These are phyloP conservation scores for Oriolus oriolus DNA, from an alignment of 2,113 vertebrate species.

Conservation along the genomic window DNA sequence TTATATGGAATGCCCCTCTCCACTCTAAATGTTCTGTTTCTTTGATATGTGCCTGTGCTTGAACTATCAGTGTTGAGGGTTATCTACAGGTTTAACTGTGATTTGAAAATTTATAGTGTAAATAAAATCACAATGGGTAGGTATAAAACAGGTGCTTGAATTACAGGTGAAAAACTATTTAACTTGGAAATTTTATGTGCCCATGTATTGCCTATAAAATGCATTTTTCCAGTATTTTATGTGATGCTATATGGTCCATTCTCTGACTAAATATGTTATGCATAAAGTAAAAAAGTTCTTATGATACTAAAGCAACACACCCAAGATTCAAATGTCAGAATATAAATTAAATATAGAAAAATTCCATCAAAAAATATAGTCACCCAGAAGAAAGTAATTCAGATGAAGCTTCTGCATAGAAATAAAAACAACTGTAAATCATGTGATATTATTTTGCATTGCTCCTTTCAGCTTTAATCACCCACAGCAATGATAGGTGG, in stretches of 20 bases:
- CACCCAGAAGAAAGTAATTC: background rate
- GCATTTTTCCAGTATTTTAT: background rate
- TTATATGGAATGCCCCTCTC: background rate
- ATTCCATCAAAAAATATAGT: background rate
- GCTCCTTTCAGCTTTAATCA: background rate
- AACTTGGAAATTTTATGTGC: background rate
- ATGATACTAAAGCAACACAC: background rate
- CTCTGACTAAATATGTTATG: background rate
- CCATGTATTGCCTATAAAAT: background rate
- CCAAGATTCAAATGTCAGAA: background rate
- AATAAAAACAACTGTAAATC: background rate
- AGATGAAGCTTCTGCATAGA: background rate
- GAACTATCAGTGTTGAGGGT: background rate
- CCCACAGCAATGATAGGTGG: background rate
- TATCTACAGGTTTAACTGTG: background rate
- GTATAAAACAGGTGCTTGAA: background rate
- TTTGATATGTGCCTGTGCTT: background rate
- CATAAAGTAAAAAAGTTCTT: background rate
- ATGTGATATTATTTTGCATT: background rate
- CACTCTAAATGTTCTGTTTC: background rate
- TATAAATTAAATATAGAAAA: background rate
- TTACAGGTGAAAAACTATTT: background rate
- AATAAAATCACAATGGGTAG: background rate
- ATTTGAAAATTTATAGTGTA: background rate
- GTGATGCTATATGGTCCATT: background rate